Base-by-base conservation (phyloP, 2,888 invertebrate species). In the Ischnus inquisitorius region DNA sequence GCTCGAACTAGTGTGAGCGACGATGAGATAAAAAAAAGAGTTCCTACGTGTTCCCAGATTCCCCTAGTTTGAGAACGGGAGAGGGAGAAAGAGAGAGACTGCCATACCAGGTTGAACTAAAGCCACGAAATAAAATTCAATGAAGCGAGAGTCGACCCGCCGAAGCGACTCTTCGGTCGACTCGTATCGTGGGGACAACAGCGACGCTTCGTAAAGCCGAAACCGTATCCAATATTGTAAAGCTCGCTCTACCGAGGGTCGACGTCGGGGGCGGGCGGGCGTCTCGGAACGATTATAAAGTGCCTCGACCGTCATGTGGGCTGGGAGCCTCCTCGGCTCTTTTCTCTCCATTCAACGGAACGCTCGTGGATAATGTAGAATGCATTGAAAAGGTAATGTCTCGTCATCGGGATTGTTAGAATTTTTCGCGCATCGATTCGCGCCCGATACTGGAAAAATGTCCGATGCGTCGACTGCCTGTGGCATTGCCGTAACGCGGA, bases 211-310 rank as follows among this genome's bases (percentile, higher is more conserved):
- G 74, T 82, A 65, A 79, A 82, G 57, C 34, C 69, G 64, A 82
- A 84, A 82, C 54, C 16, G 74, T 78, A 74, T 82, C 57, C 68
- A 69, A 82, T 82, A 82, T 75, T 74, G 48, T 34, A 39, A 68
- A 78, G 74, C 69, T 64, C 54, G 54, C 72, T 60, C 41, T 48
- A 54, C 10, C 48, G 48, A 69, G 12, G 43, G 48, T 57, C 82
- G 60, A 75, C 39, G 39, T 46, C 46, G 39, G 28, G 28, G 3
- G 34, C 46, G 39, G 28, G n/a, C n/a, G n/a, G 25, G 60, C 72
- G 48, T 77, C 81, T 77, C 60, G 28, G 43, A 79, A 75, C 79
- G 83, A 83, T 83, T 79, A 83, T 76, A 79, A 79, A 79, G 71
- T 67, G 48, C 64, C 69, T 72, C 41, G 48, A 22, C 28, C 65